A percentile compares a stretch with the other conserved stretches of the same genome.
Evolutionary conservation across 2,888 invertebrate species (phyloP).

Genomic region (Darwinula stevensoni): DNA sequence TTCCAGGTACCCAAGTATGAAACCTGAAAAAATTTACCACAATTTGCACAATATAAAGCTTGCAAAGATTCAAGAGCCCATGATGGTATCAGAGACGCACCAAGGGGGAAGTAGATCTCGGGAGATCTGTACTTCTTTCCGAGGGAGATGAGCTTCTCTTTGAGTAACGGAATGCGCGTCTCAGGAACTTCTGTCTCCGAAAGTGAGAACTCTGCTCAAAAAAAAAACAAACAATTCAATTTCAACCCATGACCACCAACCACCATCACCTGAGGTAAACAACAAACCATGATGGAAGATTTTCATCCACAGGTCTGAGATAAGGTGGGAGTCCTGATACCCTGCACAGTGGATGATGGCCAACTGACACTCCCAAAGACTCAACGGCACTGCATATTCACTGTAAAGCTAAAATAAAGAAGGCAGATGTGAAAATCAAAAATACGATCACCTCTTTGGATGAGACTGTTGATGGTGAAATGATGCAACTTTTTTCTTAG

Average conservation of each 20-base stretch:
- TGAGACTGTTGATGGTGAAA: no score
- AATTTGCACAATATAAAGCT: no score
- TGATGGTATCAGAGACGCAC: no score
- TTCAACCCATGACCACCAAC: no score
- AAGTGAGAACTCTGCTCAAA: conserved; percentile 12
- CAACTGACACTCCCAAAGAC: conserved; percentile 72
- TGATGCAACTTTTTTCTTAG: no score
- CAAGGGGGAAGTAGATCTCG: conserved; percentile 58
- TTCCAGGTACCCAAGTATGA: no score
- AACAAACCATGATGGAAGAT: conserved; percentile 28
- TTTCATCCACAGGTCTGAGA: conserved; percentile 72
- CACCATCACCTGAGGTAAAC: no score
- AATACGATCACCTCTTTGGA: no score
- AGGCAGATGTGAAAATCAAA: conserved; percentile 5
- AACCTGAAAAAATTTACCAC: no score
- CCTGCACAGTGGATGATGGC: conserved; percentile 84
- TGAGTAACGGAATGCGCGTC: conserved; percentile 20
- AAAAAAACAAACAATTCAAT: conserved; percentile 5
- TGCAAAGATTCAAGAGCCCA: no score
- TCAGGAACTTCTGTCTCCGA: conserved; percentile 8
- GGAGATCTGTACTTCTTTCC: conserved; percentile 47
- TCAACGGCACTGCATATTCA: conserved; percentile 66
- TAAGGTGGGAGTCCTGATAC: conserved; percentile 53
- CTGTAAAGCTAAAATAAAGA: conserved; percentile 34
- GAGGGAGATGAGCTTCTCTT: conserved; percentile 35